A percentile compares a stretch with the other conserved stretches of the same genome.
Conservation (phyloP, 2,888 invertebrate genomes). For the Athalia cordata region DNA sequence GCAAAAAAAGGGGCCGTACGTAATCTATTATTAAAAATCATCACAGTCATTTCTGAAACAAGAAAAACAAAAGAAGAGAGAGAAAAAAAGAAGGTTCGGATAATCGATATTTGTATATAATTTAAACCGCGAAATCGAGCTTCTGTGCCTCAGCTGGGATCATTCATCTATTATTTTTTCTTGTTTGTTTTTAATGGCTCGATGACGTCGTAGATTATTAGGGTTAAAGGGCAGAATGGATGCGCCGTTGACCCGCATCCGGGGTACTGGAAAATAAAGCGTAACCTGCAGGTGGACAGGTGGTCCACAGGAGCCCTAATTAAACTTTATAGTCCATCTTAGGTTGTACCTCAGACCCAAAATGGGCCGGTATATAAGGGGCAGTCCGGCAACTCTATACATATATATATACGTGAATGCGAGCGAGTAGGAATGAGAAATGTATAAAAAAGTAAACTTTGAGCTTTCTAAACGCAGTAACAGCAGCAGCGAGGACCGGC, state of each 20-base stretch:
- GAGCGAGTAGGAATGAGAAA: too few relatives aligned
- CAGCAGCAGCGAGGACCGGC: conserved; percentile 27
- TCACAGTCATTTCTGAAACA: conserved; percentile 25
- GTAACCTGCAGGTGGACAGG: conserved; percentile 38
- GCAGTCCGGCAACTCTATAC: too few relatives aligned
- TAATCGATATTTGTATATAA: too few relatives aligned
- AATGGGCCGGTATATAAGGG: neutral
- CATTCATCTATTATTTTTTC: too few relatives aligned
- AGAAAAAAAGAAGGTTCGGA: too few relatives aligned
- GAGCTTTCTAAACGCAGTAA: conserved; percentile 3
- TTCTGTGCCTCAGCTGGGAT: too few relatives aligned
- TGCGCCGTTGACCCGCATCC: conserved; percentile 40
- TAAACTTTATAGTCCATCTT: conserved; percentile 54
- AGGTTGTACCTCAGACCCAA: conserved; percentile 20
- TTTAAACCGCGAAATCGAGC: too few relatives aligned
- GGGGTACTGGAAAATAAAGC: conserved; percentile 45
- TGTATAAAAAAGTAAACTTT: conserved; percentile 9
- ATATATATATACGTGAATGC: too few relatives aligned
- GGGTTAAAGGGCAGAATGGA: conserved; percentile 31
- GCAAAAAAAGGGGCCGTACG: conserved; percentile 5
- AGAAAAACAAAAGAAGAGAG: too few relatives aligned
- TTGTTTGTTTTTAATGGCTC: neutral
- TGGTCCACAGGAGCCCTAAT: conserved; percentile 54
- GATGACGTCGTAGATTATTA: conserved; percentile 33
- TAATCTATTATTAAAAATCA: conserved; percentile 38